Base-by-base conservation (phyloP, 2,888 invertebrate genomes). In the Ectobius pallidus region DNA sequence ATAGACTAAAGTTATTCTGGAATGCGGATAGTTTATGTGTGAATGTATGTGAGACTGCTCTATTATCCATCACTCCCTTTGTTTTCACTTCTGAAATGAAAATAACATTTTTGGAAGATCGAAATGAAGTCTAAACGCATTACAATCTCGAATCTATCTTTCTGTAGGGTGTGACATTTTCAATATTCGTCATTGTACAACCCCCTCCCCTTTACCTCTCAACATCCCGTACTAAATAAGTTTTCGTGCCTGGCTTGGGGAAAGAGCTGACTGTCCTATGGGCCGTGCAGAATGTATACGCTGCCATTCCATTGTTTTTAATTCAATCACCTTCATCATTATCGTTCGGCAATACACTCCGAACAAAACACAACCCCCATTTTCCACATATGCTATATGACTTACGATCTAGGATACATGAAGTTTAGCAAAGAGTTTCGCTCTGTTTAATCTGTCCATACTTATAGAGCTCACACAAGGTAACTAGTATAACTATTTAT, bases 221-320 rank as follows among this genome's bases (percentile, higher is more conserved):
- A n/a, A n/a, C n/a, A n/a, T 34, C 58, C 58, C 18, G 7, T 46
- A n/a, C 39, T 9, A n/a, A 52, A 52, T 22, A 58, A 30, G 11
- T 58, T 58, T 58, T 30, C 14, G 58, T 58, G n/a, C n/a, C 25
- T 58, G 30, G 58, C 11, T 3, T 34, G 58, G 7, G 58, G 58
- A 30, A 14, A 30, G 30, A 30, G 2, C 14, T 2, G 2, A 11
- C 30, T 25, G 30, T 14, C n/a, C 27, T 58, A 46, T 46, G n/a
- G 25, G n/a, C 14, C 30, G 16, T 4, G 46, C 16, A 46, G 6
- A 52, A 52, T 25, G 25, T 22, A 52, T n/a, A n/a, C 30, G 58
- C 3, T 30, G 58, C 44, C 39, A 44, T 65, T 65, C 65, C 65
- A 65, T 42, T 65, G 65, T 44, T 44, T 61, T 65, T 65, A 65